phyloP scores from a whole-genome alignment of 2,113 vertebrate genomes.

The Aegotheles bennettii region DNA sequence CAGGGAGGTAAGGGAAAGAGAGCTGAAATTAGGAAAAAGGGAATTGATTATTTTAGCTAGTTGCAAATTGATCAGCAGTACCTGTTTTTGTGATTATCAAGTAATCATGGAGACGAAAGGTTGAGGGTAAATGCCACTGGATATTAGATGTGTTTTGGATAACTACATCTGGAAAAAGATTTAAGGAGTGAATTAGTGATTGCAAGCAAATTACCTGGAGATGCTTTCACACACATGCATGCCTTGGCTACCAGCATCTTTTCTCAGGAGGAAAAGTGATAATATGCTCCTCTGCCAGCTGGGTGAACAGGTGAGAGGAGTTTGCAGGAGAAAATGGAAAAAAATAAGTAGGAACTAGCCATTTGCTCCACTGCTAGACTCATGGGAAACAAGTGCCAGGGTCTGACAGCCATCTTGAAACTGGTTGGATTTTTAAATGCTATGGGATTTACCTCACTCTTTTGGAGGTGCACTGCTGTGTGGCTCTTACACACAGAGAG shows the following conservation, averaged over 20 bases:
- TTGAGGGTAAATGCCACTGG: not conserved
- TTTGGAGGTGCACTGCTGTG: not conserved
- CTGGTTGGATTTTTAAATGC: not conserved
- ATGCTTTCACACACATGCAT: not conserved
- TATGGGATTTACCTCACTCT: not conserved
- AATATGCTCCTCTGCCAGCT: not conserved
- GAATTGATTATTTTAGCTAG: not conserved
- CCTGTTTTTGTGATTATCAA: not conserved
- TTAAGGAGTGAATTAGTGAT: not conserved
- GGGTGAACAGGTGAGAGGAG: not conserved
- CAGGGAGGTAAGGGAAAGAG: not conserved
- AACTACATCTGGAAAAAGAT: not conserved
- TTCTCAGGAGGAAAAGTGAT: not conserved
- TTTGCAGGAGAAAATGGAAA: not conserved
- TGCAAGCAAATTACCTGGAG: not conserved
- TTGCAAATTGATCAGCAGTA: not conserved
- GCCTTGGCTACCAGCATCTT: not conserved
- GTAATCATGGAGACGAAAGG: not conserved
- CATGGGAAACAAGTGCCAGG: not conserved
- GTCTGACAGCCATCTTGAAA: not conserved
- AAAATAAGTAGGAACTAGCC: not conserved
- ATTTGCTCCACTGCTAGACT: not conserved
- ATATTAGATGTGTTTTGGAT: not conserved
- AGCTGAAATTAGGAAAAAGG: not conserved
- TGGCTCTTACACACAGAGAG: rapidly evolving